A percentile compares a stretch with the other conserved stretches of the same genome.
Evolutionary conservation across 1,140 invertebrate genomes (phyloP).

Genomic region (Drosophila melanica): DNA sequence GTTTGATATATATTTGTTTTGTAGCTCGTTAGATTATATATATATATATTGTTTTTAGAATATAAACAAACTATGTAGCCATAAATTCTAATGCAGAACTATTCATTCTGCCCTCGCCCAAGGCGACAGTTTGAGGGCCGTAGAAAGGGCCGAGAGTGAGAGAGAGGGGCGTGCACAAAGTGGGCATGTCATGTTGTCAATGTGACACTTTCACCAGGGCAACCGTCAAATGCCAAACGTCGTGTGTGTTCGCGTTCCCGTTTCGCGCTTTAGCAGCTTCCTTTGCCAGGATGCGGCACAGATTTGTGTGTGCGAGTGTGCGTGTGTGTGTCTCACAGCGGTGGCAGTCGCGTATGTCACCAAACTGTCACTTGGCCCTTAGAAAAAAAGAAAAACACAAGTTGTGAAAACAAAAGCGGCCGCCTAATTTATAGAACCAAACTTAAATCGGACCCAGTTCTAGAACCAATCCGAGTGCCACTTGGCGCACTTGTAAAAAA

Average conservation of each 20-base stretch:
- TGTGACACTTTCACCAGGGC: conserved; percentile 72
- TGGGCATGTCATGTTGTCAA: conserved; percentile 68
- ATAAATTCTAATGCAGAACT: too few species aligned
- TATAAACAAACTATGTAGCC: background rate
- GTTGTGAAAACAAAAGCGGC: conserved; percentile 75
- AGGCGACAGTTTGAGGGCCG: background rate
- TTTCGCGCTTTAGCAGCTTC: conserved; percentile 51
- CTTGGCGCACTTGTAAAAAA: conserved; percentile 73
- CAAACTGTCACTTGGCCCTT: conserved; percentile 53
- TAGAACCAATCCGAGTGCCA: conserved; percentile 27
- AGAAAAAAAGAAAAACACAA: conserved; percentile 61
- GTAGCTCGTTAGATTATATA: too few species aligned
- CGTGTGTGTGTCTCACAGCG: conserved; percentile 48
- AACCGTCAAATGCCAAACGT: conserved; percentile 36
- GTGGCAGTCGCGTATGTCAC: conserved; percentile 74
- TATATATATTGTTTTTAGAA: too few species aligned
- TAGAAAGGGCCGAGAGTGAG: background rate
- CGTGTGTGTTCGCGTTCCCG: conserved; percentile 68
- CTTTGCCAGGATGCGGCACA: conserved; percentile 22
- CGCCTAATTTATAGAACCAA: conserved; percentile 49
- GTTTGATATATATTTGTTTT: too few species aligned
- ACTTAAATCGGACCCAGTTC: conserved; percentile 18
- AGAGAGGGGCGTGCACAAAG: conserved; percentile 34
- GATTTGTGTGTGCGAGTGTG: conserved; percentile 17
- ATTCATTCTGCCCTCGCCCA: conserved; percentile 14